Percentiles rank a stretch among this genome's conserved stretches.
These are phyloP conservation scores for Semotilus atromaculatus DNA, from an alignment of 2,797 vertebrate genomes.

Conservation along the genomic window DNA sequence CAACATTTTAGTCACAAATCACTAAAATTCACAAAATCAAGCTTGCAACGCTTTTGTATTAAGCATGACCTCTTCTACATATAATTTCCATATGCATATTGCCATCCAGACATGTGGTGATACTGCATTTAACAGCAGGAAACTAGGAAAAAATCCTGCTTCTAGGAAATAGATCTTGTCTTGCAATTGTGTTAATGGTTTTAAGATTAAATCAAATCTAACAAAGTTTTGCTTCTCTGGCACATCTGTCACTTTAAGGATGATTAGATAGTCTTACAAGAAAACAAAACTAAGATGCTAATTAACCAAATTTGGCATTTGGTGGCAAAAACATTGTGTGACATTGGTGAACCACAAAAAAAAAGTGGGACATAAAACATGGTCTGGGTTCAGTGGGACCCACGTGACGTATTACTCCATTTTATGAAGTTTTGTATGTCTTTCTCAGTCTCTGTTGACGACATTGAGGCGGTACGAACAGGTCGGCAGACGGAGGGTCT, in stretches of 20 bases:
- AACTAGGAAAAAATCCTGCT: neutral
- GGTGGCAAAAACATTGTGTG: neutral
- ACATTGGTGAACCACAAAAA: neutral
- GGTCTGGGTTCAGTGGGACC: neutral
- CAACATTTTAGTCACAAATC: neutral
- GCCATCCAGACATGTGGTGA: neutral
- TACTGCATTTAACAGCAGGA: neutral
- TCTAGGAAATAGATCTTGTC: neutral
- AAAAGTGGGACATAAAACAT: neutral
- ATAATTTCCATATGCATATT: slow-evolving; percentile 35
- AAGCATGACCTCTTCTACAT: slow-evolving; percentile 9
- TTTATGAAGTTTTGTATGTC: neutral
- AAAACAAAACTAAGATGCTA: neutral
- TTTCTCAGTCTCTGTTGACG: slow-evolving; percentile 87
- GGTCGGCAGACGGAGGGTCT: slow-evolving; percentile 93
- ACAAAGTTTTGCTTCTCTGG: neutral
- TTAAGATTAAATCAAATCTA: neutral
- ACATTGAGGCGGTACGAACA: slow-evolving; percentile 86
- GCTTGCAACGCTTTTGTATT: neutral
- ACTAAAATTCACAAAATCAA: neutral
- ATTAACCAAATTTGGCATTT: neutral
- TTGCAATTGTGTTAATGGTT: neutral
- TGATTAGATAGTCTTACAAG: neutral
- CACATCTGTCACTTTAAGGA: neutral
- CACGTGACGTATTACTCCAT: neutral